These are phyloP conservation scores for Laticauda colubrina DNA, from an alignment of 2,113 vertebrate genomes.

Conservation along the genomic window DNA sequence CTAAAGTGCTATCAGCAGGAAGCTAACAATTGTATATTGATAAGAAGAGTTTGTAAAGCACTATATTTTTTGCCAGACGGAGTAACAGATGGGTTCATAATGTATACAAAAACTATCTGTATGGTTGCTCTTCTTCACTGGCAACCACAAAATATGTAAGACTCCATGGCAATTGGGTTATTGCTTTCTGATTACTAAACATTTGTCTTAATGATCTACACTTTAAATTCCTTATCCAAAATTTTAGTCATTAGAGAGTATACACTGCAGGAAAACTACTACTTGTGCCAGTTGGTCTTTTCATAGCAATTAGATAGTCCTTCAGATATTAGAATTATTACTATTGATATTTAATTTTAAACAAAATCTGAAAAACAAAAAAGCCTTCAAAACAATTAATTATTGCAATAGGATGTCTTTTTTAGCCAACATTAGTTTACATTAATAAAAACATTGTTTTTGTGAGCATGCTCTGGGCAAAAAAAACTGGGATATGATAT, in stretches of 20 bases:
- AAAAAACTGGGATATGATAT: neutral
- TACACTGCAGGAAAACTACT: neutral
- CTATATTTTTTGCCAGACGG: conserved; percentile 58
- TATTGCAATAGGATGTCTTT: neutral
- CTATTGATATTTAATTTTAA: neutral
- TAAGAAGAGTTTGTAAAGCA: conserved; percentile 51
- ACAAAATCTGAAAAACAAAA: neutral
- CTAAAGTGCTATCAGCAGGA: conserved; percentile 52
- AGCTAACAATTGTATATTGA: conserved; percentile 57
- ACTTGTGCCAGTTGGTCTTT: neutral
- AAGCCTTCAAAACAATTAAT: neutral
- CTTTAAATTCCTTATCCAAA: conserved; percentile 6
- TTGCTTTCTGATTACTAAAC: conserved; percentile 16
- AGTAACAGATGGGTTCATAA: conserved; percentile 65
- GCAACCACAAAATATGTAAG: conserved; percentile 37
- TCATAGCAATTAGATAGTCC: neutral
- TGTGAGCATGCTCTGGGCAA: neutral
- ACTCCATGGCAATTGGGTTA: conserved; percentile 26
- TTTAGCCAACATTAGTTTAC: neutral
- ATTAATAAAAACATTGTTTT: neutral
- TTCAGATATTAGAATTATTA: neutral
- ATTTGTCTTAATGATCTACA: conserved; percentile 8
- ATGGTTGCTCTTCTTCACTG: conserved; percentile 45
- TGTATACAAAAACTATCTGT: conserved; percentile 53
- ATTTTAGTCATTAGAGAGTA: neutral